Evolutionary conservation across 1,140 invertebrate genomes (phyloP).

Genomic region (Drosophila novamexicana): DNA sequence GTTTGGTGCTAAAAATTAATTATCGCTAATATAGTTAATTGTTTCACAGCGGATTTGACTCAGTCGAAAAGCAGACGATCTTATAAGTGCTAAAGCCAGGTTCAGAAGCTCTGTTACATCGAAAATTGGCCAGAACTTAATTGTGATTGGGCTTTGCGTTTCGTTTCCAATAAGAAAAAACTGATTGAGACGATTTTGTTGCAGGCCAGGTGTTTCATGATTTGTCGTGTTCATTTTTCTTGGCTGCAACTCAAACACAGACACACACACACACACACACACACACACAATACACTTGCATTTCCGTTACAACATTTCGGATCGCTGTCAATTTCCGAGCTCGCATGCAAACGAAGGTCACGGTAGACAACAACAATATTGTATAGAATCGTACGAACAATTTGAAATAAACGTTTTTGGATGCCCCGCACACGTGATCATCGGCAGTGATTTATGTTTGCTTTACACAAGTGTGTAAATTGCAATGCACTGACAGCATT

Average conservation of each 20-base stretch:
- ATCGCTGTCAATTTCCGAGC: constrained; percentile 48
- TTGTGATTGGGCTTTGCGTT: constrained; percentile 30
- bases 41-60: not conserved
- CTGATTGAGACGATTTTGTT: constrained; percentile 37
- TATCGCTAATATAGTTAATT: constrained; percentile 6
- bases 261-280: not conserved
- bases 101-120: not conserved
- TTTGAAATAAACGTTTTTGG: constrained; percentile 44
- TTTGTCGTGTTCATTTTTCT: not conserved
- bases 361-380: constrained; percentile 39
- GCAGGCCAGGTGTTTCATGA: not conserved
- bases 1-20: constrained; percentile 33
- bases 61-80: not conserved
- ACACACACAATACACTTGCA: not conserved
- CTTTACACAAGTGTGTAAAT: constrained; percentile 43
- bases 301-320: constrained; percentile 48
- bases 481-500: constrained; percentile 21
- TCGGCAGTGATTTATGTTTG: constrained; percentile 65
- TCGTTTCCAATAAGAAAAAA: constrained; percentile 20
- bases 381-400: constrained; percentile 19
- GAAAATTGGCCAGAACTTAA: constrained; percentile 11
- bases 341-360: constrained; percentile 59
- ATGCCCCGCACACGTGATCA: constrained; percentile 60
- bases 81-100: too few relatives aligned
- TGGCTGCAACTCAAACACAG: not conserved